These are phyloP conservation scores for Coilia nasus DNA, from an alignment of 2,797 vertebrate genomes.

Conservation along the genomic window DNA sequence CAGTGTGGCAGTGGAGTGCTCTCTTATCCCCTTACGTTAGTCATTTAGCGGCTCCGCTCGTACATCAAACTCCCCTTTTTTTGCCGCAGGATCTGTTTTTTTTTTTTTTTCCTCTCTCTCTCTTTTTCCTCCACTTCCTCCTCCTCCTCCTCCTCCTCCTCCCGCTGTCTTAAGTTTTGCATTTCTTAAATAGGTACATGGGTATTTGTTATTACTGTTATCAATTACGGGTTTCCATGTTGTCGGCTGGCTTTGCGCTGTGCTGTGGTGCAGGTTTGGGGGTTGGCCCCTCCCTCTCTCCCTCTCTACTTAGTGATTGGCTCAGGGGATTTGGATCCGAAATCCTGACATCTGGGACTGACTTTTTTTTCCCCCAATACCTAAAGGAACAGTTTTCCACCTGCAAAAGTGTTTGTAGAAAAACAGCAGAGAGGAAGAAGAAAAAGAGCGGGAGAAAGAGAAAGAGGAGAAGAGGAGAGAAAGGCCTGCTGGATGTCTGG, in stretches of 20 bases:
- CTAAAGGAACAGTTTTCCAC: not conserved
- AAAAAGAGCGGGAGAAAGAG: not conserved
- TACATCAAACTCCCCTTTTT: constrained; percentile 61
- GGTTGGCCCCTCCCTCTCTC: constrained; percentile 34
- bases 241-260: constrained; percentile 45
- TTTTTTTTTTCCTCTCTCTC: constrained; percentile 16
- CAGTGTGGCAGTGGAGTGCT: constrained; percentile 38
- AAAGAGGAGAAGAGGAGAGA: constrained; percentile 25
- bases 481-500: constrained; percentile 44
- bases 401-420: not conserved
- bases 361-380: not conserved
- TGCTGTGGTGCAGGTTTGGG: constrained; percentile 50
- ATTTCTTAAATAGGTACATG: constrained; percentile 62
- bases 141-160: not conserved
- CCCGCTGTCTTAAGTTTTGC: constrained; percentile 58
- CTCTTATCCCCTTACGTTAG: constrained; percentile 66
- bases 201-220: constrained; percentile 65
- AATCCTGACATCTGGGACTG: not conserved
- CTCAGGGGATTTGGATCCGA: not conserved
- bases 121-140: not conserved
- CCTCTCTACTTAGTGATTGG: not conserved
- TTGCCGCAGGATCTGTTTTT: constrained; percentile 52
- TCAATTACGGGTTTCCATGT: constrained; percentile 60
- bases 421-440: not conserved
- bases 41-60: constrained; percentile 45